Evolutionary conservation across 2,888 invertebrate species (phyloP).

Genomic region (Salpingus planirostris): DNA sequence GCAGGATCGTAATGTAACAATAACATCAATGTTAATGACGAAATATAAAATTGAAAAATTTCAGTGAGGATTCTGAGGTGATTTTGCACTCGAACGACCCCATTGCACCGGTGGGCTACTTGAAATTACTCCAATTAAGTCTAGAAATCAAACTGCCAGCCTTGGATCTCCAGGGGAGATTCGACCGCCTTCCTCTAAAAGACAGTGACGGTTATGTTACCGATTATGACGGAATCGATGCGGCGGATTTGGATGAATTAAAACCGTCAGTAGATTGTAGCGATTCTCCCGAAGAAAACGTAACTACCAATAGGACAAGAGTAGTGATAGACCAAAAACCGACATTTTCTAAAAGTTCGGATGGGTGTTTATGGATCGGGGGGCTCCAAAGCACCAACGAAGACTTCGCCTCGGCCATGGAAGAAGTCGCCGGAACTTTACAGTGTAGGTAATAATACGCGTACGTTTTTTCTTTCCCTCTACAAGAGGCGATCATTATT

Average conservation of each 20-base stretch:
- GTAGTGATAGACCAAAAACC: constrained; percentile 15
- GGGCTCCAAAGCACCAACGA: constrained; percentile 65
- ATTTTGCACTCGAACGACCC: constrained; percentile 86
- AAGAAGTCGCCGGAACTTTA: constrained; percentile 65
- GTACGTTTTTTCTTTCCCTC: no score
- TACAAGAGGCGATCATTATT: no score
- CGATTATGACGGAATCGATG: constrained; percentile 38
- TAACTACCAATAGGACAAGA: no score
- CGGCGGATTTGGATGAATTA: no score
- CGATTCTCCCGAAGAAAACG: constrained; percentile 20
- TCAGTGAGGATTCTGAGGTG: constrained; percentile 76
- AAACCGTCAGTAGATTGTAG: constrained; percentile 33
- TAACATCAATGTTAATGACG: no score
- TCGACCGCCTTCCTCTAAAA: constrained; percentile 35
- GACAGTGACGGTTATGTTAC: constrained; percentile 37
- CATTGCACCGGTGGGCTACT: constrained; percentile 89
- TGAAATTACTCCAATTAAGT: constrained; percentile 77
- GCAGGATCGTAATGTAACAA: constrained; percentile 83
- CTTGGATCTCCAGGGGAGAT: constrained; percentile 30
- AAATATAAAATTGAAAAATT: no score
- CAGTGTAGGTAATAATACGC: constrained; percentile 78
- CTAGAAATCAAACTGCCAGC: constrained; percentile 57
- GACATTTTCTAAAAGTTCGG: constrained; percentile 34
- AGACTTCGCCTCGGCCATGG: constrained; percentile 57
- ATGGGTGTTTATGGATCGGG: constrained; percentile 80